Percentiles rank a stretch among this genome's conserved stretches.
Conservation (phyloP, 2,888 invertebrate genomes). For the Abrostola tripartita region DNA sequence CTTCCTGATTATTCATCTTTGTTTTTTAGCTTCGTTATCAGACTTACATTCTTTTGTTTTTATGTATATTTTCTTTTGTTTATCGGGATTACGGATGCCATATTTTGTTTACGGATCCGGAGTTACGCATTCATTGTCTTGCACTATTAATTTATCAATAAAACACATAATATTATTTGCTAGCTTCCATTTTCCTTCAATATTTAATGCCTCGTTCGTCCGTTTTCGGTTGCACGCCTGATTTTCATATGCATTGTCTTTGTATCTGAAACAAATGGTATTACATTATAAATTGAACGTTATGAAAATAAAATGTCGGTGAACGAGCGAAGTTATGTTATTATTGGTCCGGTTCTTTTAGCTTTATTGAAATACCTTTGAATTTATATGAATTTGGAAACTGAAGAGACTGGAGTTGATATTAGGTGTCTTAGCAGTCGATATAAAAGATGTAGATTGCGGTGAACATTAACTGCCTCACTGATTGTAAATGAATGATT, state of each 20-base stretch:
- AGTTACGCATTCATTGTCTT: constrained; percentile 16
- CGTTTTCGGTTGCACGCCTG: constrained; percentile 11
- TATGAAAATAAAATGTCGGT: constrained; percentile 35
- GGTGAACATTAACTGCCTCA: too few species aligned
- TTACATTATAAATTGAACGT: constrained; percentile 39
- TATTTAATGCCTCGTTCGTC: constrained; percentile 22
- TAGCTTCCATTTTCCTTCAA: constrained; percentile 25
- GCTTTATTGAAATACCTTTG: constrained; percentile 46
- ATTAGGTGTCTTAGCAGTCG: too few species aligned
- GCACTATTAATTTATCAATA: constrained; percentile 28
- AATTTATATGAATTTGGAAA: constrained; percentile 36
- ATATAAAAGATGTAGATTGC: too few species aligned
- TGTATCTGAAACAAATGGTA: constrained; percentile 54
- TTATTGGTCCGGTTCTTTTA: constrained; percentile 12
- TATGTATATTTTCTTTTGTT: constrained; percentile 13
- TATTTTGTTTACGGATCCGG: constrained; percentile 13
- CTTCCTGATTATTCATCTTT: constrained; percentile 48
- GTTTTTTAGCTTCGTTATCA: constrained; percentile 10
- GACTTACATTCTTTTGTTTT: constrained; percentile 8
- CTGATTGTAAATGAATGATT: too few species aligned
- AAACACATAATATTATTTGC: constrained; percentile 27
- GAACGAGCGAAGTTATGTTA: constrained; percentile 26
- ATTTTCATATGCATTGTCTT: constrained; percentile 15
- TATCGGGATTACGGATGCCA: constrained; percentile 9
- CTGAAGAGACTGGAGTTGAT: constrained; percentile 18